phyloP scores from a whole-genome alignment of 1,140 invertebrate species.

The Andrena cerasifolii region DNA sequence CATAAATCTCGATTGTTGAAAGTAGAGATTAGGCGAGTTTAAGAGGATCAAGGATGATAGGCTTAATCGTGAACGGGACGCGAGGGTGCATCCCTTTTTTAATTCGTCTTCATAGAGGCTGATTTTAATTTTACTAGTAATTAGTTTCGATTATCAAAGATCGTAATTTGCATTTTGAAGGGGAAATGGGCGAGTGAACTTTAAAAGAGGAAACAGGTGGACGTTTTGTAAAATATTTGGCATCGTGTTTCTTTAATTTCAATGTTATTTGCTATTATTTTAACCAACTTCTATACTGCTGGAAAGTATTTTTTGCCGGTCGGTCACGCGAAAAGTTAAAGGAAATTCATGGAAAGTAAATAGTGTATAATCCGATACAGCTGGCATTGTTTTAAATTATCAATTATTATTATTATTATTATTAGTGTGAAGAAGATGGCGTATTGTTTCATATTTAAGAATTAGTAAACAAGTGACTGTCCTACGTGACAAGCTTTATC shows the following conservation, averaged over 20 bases:
- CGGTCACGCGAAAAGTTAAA: too few species aligned
- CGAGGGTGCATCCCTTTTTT: constrained; percentile 14
- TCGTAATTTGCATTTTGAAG: background rate
- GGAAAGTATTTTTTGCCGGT: too few species aligned
- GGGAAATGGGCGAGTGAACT: background rate
- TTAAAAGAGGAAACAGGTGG: background rate
- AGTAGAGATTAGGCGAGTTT: constrained; percentile 62
- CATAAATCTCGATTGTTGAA: constrained; percentile 57
- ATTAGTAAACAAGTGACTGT: too few species aligned
- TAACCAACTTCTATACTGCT: too few species aligned
- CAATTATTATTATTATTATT: too few species aligned
- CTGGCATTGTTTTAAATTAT: too few species aligned
- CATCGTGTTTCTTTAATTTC: background rate
- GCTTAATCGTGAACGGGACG: constrained; percentile 61
- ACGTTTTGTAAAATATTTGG: background rate
- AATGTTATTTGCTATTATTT: background rate
- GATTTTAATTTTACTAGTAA: background rate
- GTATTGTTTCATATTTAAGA: too few species aligned
- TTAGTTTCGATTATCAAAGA: background rate
- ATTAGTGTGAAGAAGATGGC: too few species aligned
- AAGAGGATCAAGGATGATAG: constrained; percentile 67
- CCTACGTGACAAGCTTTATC: too few species aligned
- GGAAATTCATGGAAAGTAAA: too few species aligned
- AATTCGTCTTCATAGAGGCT: background rate
- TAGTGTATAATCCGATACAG: too few species aligned